phyloP scores from a whole-genome alignment of 2,888 invertebrate genomes.

The Himalopsyche japonica region DNA sequence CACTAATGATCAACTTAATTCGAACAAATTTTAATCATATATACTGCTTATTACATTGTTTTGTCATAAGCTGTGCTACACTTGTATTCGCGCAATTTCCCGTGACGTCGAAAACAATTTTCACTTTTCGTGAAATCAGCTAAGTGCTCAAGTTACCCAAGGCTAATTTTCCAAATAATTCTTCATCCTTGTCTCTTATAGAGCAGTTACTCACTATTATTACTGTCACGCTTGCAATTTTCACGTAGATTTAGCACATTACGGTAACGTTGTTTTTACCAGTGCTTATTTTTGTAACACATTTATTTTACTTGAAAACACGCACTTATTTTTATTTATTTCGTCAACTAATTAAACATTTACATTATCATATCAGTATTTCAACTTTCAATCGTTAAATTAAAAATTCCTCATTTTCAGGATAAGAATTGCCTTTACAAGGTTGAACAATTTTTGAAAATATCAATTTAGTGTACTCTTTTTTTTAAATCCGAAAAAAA shows the following conservation, averaged over 20 bases:
- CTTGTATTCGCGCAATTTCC: neutral
- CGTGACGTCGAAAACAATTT: neutral
- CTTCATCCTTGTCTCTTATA: neutral
- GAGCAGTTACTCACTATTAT: neutral
- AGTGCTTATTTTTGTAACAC: neutral
- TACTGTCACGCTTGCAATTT: neutral
- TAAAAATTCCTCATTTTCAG: too few relatives aligned
- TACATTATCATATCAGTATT: too few relatives aligned
- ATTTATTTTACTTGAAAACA: neutral
- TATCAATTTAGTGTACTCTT: too few relatives aligned
- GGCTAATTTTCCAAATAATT: neutral
- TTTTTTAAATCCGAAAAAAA: too few relatives aligned
- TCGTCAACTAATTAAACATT: too few relatives aligned
- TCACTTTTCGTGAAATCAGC: neutral
- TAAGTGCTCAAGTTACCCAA: neutral
- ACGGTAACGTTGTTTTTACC: neutral
- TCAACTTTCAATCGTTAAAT: too few relatives aligned
- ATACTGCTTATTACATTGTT: neutral
- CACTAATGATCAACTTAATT: too few relatives aligned
- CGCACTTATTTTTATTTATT: too few relatives aligned
- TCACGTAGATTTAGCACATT: neutral
- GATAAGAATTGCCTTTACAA: too few relatives aligned
- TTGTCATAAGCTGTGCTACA: neutral
- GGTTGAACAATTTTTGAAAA: too few relatives aligned
- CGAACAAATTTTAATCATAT: too few relatives aligned